phyloP scores from a whole-genome alignment of 2,113 vertebrate species.

The Todiramphus chloris region DNA sequence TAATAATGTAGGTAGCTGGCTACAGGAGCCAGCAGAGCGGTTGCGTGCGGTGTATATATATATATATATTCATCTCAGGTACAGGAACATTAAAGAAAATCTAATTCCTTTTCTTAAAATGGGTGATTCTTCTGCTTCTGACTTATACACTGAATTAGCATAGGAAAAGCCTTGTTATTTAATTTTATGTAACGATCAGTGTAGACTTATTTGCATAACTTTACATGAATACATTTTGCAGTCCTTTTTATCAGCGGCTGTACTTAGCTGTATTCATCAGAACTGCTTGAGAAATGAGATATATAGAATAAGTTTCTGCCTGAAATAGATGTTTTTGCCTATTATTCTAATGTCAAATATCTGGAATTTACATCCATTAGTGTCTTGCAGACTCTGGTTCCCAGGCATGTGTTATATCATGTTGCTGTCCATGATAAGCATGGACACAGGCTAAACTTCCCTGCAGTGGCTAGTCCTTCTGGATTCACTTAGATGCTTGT shows the following conservation, averaged over 20 bases:
- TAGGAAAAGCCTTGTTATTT: neutral
- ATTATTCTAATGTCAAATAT: neutral
- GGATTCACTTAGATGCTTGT: neutral
- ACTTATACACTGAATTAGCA: slow-evolving; percentile 7
- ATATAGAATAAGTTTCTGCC: neutral
- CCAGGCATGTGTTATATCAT: neutral
- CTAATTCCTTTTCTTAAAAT: slow-evolving; percentile 53
- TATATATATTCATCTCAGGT: neutral
- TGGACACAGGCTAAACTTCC: neutral
- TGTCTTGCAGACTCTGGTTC: neutral
- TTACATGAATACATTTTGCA: neutral
- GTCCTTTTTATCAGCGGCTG: neutral
- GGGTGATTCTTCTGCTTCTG: slow-evolving; percentile 7
- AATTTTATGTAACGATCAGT: neutral
- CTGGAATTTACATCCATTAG: neutral
- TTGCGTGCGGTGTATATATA: neutral
- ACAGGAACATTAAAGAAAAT: slow-evolving; percentile 37
- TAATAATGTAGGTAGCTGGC: slow-evolving; percentile 29
- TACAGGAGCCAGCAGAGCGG: neutral
- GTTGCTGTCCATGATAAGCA: neutral
- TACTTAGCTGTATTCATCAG: neutral
- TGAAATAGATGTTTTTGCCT: neutral
- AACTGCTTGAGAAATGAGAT: neutral
- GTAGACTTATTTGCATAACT: neutral
- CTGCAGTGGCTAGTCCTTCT: neutral